Conservation (phyloP, 2,888 invertebrate genomes). For the Agrochola litura region DNA sequence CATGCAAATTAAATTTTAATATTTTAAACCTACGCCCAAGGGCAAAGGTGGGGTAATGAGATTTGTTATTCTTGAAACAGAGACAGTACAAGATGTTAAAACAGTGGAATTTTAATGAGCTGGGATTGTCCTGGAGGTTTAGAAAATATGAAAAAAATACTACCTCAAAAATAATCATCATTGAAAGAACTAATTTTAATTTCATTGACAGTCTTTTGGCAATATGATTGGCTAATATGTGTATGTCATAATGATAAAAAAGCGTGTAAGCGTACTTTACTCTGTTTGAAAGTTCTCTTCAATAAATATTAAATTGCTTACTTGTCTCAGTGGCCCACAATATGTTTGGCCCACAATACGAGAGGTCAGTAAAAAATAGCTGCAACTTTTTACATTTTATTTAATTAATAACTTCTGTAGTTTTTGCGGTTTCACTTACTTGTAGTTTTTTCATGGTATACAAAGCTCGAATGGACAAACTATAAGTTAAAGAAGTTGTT, state of each 20-base stretch:
- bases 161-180: neutral
- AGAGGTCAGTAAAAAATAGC: neutral
- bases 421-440: neutral
- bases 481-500: neutral
- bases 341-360: neutral
- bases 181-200: neutral
- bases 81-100: slow-evolving; percentile 29
- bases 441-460: neutral
- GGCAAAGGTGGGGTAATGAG: slow-evolving; percentile 61
- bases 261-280: no score
- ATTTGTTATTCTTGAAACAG: slow-evolving; percentile 57
- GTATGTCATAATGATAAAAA: neutral
- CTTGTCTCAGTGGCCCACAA: neutral
- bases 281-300: neutral
- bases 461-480: neutral
- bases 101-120: slow-evolving; percentile 13
- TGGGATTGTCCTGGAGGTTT: neutral
- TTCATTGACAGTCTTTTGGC: neutral
- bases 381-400: neutral
- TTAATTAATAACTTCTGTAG: neutral
- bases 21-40: slow-evolving; percentile 65
- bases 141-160: neutral
- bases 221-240: neutral
- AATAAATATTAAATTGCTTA: neutral
- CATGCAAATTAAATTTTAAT: slow-evolving; percentile 76